Base-by-base conservation (phyloP, 2,797 vertebrate genomes). In the Xenopus petersii region DNA sequence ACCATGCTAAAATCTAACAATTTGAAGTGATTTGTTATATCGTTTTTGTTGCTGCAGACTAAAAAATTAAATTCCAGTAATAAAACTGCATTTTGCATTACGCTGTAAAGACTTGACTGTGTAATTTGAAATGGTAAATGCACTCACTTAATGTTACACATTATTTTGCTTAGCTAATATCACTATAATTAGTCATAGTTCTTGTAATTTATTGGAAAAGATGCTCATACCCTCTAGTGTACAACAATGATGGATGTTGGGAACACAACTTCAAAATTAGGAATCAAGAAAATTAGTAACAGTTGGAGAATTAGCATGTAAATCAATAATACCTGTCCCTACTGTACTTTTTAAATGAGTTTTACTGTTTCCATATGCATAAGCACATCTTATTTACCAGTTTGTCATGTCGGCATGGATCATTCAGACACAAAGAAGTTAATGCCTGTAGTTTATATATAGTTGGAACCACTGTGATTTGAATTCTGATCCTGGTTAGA, bases 101-200 rank as follows among this genome's bases (percentile, higher is more conserved):
- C 86, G 80, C 84, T 84, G 82, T 87, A 87, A 89, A 86, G 87
- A 88, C 81, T 90, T 86, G 88, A 88, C 89, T 85, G 81, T 82
- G 67, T 90, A 88, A 91, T 92, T 91, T 90, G 86, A 90, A 91
- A 89, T 92, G 88, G 91, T 89, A 90, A 91, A 91, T 88, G n/a
- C 85, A 88, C 88, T 88, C 89, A 88, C 89, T 92, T 92, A 88
- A 90, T 91, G 89, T 90, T 88, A 88, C 86, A 89, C 84, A 85
- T 90, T 87, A 89, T 88, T 92, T 90, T 91, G 90, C 89, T 90
- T 92, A 90, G 88, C 90, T 91, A 91, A 91, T 92, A 92, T 90
- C 89, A 87, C 84, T 86, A 86, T 89, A 93, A 92, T 92, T 92
- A 93, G 90, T 93, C 90, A 91, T 89, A 88, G 89, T 91, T 92